These are phyloP conservation scores for Drosophila rhopaloa DNA, from an alignment of 1,140 invertebrate species.

Conservation along the genomic window DNA sequence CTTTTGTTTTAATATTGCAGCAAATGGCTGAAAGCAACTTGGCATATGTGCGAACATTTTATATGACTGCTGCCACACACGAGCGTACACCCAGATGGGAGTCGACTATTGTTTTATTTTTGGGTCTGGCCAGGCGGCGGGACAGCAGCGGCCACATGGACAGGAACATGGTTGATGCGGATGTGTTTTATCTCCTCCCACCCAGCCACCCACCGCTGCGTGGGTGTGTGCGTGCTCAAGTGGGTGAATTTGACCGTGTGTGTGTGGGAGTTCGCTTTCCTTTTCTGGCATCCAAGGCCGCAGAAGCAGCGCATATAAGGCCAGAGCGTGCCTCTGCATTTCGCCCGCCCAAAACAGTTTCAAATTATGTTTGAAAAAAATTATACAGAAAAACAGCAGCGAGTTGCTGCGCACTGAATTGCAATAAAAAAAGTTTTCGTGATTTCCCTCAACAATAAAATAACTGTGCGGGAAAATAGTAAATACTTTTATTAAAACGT, in stretches of 20 bases:
- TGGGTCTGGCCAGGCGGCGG: constrained; percentile 43
- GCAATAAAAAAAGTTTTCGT: constrained; percentile 71
- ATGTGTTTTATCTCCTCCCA: constrained; percentile 28
- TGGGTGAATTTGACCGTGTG: constrained; percentile 41
- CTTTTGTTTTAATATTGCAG: constrained; percentile 79
- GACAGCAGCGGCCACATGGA: constrained; percentile 63
- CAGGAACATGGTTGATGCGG: constrained; percentile 54
- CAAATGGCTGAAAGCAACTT: constrained; percentile 68
- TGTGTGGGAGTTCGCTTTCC: constrained; percentile 16
- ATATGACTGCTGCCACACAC: constrained; percentile 51
- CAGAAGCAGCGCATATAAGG: constrained; percentile 29
- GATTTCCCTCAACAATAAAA: constrained; percentile 78
- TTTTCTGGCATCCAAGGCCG: constrained; percentile 56
- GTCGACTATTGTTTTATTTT: constrained; percentile 68
- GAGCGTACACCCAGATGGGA: constrained; percentile 32
- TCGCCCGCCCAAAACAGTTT: constrained; percentile 70
- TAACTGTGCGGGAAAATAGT: constrained; percentile 74
- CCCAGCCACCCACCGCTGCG: constrained; percentile 2
- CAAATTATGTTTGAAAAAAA: constrained; percentile 74
- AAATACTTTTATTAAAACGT: constrained; percentile 82
- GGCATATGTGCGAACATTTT: constrained; percentile 76
- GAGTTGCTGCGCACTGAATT: constrained; percentile 24
- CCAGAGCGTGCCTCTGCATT: constrained; percentile 68
- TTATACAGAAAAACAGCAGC: constrained; percentile 8
- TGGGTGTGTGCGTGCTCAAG: constrained; percentile 62